These are phyloP conservation scores for Acanthornis magna DNA, from an alignment of 2,797 vertebrate species.

Conservation along the genomic window DNA sequence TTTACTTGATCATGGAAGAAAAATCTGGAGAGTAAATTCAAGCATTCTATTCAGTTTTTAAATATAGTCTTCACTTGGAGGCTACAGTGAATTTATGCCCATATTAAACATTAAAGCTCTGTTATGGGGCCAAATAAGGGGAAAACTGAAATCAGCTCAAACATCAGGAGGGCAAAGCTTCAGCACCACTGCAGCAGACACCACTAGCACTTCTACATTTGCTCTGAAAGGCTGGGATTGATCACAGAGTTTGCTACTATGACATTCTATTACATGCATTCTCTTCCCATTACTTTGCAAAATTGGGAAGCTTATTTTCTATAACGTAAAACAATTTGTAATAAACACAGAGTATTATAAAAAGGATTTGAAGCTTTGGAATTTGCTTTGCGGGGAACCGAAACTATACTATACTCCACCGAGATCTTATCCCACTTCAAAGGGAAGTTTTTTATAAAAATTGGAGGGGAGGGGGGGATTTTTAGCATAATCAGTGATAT, in stretches of 20 bases:
- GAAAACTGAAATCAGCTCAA: conserved; percentile 56
- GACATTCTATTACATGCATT: conserved; percentile 28
- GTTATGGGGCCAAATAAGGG: conserved; percentile 36
- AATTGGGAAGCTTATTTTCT: conserved; percentile 28
- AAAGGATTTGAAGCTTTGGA: not conserved
- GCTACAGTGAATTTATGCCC: conserved; percentile 64
- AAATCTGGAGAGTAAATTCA: conserved; percentile 71
- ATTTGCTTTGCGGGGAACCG: not conserved
- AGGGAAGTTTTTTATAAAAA: not conserved
- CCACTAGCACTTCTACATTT: not conserved
- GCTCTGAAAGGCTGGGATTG: not conserved
- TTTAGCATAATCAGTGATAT: not conserved
- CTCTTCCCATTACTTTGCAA: conserved; percentile 23
- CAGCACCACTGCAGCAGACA: conserved; percentile 1
- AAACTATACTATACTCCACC: not conserved
- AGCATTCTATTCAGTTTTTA: conserved; percentile 69
- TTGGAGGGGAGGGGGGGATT: accelerated
- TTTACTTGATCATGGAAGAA: conserved; percentile 67
- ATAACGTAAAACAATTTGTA: not conserved
- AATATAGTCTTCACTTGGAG: conserved; percentile 63
- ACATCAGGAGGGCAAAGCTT: conserved; percentile 20
- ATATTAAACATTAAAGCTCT: conserved; percentile 60
- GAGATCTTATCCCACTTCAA: not conserved
- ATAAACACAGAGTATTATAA: not conserved
- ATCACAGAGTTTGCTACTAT: conserved; percentile 15